These are phyloP conservation scores for Pangasius krempfi DNA, from an alignment of 2,797 vertebrate genomes.

Conservation along the genomic window DNA sequence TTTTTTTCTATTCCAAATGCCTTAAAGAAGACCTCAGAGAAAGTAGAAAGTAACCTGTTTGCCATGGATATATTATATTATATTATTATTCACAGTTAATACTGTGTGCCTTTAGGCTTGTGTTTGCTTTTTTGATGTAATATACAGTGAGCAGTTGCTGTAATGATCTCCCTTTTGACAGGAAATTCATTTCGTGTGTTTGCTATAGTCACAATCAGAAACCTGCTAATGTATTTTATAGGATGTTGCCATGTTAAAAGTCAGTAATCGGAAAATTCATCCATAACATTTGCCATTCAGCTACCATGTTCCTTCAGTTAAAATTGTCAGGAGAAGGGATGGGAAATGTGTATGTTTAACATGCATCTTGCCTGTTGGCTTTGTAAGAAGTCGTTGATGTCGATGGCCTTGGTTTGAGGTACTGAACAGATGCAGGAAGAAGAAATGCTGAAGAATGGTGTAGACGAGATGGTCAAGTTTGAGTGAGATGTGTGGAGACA, in stretches of 20 bases:
- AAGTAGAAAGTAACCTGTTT: not conserved
- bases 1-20: not conserved
- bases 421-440: constrained; percentile 13
- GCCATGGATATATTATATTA: not conserved
- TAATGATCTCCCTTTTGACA: constrained; percentile 17
- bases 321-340: not conserved
- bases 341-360: not conserved
- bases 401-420: constrained; percentile 5
- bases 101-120: not conserved
- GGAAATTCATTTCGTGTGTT: not conserved
- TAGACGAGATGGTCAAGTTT: constrained; percentile 10
- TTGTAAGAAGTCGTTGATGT: not conserved
- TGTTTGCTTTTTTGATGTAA: not conserved
- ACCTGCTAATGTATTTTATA: not conserved
- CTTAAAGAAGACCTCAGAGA: not conserved
- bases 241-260: constrained; percentile 8
- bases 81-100: constrained; percentile 1
- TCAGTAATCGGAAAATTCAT: constrained; percentile 23
- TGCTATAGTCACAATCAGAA: not conserved
- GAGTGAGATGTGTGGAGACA: constrained; percentile 30
- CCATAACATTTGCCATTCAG: not conserved
- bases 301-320: not conserved
- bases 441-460: constrained; percentile 20
- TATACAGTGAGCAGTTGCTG: not conserved
- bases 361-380: not conserved